These are phyloP conservation scores for Nothura maculosa DNA, from an alignment of 2,797 vertebrate species.

Conservation along the genomic window DNA sequence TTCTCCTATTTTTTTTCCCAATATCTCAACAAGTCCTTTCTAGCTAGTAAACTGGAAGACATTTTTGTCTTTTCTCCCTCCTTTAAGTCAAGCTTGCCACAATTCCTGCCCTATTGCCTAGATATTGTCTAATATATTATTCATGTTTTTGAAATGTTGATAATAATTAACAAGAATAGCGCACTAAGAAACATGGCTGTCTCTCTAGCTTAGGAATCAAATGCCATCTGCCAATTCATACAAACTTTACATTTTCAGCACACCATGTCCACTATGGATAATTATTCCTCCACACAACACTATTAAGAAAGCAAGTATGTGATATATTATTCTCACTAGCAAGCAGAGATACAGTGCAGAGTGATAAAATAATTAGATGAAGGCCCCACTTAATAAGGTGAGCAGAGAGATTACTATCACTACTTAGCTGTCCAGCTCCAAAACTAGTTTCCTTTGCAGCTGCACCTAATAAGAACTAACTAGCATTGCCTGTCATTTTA, in stretches of 20 bases:
- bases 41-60: neutral
- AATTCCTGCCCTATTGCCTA: neutral
- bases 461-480: neutral
- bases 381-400: neutral
- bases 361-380: neutral
- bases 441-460: neutral
- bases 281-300: neutral
- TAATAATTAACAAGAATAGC: neutral
- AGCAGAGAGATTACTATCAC: neutral
- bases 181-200: neutral
- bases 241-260: neutral
- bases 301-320: neutral
- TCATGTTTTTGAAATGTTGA: neutral
- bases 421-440: neutral
- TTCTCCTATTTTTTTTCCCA: neutral
- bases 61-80: neutral
- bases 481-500: neutral
- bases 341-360: neutral
- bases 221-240: neutral
- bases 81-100: neutral
- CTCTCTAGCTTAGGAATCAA: neutral
- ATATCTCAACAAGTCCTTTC: neutral
- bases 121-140: neutral
- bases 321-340: neutral
- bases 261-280: neutral